These are phyloP conservation scores for Melanostigma gelatinosum DNA, from an alignment of 2,113 vertebrate genomes.

Conservation along the genomic window DNA sequence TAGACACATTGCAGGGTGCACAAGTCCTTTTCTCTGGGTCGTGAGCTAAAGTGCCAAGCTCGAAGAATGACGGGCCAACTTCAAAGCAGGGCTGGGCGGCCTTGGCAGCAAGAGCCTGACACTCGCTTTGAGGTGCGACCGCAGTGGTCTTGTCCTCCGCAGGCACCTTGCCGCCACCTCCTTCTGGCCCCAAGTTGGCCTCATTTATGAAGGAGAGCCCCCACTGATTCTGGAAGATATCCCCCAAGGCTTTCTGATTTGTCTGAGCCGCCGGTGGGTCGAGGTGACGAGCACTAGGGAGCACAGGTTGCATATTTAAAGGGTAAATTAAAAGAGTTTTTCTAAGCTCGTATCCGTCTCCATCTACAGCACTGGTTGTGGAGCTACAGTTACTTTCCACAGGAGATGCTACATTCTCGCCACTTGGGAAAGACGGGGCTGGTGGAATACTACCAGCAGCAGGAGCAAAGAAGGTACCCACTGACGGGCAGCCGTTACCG, in stretches of 20 bases:
- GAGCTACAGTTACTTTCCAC: conserved; percentile 83
- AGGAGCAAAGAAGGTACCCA: conserved; percentile 88
- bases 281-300: conserved; percentile 89
- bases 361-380: conserved; percentile 76
- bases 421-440: conserved; percentile 79
- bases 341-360: conserved; percentile 87
- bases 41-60: conserved; percentile 88
- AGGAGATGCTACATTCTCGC: conserved; percentile 87
- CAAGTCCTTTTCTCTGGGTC: conserved; percentile 95
- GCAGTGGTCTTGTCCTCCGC: conserved; percentile 84
- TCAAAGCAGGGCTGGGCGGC: conserved; percentile 88
- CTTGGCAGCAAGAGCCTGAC: conserved; percentile 84
- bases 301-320: conserved; percentile 98
- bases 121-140: conserved; percentile 90
- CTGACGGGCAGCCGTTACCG: conserved; percentile 85
- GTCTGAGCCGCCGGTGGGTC: conserved; percentile 89
- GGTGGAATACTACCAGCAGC: conserved; percentile 90
- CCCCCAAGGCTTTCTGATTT: conserved; percentile 96
- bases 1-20: conserved; percentile 82
- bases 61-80: conserved; percentile 85
- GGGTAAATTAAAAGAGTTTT: conserved; percentile 96
- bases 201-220: conserved; percentile 99
- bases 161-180: conserved; percentile 79
- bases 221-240: conserved; percentile 99
- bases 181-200: conserved; percentile 90